Conservation (phyloP, 2,888 invertebrate genomes). For the Lasius platythorax region DNA sequence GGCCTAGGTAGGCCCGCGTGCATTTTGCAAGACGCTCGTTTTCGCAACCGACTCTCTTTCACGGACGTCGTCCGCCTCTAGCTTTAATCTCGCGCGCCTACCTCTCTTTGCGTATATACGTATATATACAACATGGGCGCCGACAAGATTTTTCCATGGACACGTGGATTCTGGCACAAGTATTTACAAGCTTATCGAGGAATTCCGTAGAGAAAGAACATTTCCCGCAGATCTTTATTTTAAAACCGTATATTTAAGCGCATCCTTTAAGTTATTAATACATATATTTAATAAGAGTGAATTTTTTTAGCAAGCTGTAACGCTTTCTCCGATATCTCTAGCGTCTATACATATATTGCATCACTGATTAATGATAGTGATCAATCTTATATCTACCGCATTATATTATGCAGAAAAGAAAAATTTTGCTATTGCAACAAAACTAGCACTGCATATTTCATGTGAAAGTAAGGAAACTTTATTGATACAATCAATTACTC, state of each 20-base stretch:
- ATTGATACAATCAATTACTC: neutral
- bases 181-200: neutral
- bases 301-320: neutral
- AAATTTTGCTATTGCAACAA: neutral
- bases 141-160: conserved; percentile 11
- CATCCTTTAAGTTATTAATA: neutral
- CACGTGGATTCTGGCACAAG: neutral
- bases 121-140: conserved; percentile 1
- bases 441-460: neutral
- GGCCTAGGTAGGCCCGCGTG: conserved; percentile 65
- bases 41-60: conserved; percentile 76
- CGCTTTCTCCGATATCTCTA: neutral
- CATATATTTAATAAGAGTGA: neutral
- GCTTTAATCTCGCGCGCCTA: conserved; percentile 26
- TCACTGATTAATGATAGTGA: neutral
- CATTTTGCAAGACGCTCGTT: conserved; percentile 76
- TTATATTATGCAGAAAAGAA: neutral
- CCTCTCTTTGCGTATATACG: conserved; percentile 15
- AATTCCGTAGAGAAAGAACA: neutral
- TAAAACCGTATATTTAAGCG: neutral
- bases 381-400: conserved; percentile 3
- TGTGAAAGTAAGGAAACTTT: neutral
- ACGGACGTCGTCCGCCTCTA: conserved; percentile 55
- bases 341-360: neutral
- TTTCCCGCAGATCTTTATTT: neutral